Evolutionary conservation across 2,888 invertebrate species (phyloP), one percentile per base, ranked within the genome.

Genomic region (Brachyptera putata): DNA sequence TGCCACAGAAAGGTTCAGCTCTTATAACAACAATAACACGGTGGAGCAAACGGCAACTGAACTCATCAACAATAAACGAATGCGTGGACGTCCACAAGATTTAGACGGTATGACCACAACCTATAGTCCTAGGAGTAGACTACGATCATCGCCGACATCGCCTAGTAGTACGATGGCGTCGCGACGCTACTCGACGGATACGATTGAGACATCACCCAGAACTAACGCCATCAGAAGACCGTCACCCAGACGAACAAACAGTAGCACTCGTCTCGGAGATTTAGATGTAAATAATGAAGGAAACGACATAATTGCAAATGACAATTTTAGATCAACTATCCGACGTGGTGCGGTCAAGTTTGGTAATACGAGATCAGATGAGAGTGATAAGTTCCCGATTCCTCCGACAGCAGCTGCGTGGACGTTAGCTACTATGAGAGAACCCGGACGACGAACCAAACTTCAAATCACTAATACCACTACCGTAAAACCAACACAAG

Each of bases 381-480:
- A 25, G n/a, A 58, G 26, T 7, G 41, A 24, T 14, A 25, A 26
- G 21, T 43, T 36, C 21, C 26, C 77, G 64, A 77, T 80, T 62
- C 80, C 80, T 11, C 77, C 79, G 4, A 77, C 79, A 0, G 72
- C 79, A 3, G 76, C 79, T 2, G 80, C 79, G 0, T 80, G 80
- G 80, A 78, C 80, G 1, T 67, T 81, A 34, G 79, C 78, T 1
- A 76, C 79, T 56, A 67, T 80, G 43, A 75, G 75, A 37, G 76
- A 76, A 56, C 74, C 78, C 18, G 5, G 56, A 48, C 21, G 60
- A 48, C 50, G 46, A 41, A 18, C 41, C 58, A 14, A 61, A 26
- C 11, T 60, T 60, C 49, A 62, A 60, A n/a, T 18, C 26, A 5
- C 24, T 21, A 11, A n/a, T 13, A 18, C 41, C 41, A 57, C 57